Base-by-base conservation (phyloP, 2,113 vertebrate species). In the Laterallus jamaicensis region DNA sequence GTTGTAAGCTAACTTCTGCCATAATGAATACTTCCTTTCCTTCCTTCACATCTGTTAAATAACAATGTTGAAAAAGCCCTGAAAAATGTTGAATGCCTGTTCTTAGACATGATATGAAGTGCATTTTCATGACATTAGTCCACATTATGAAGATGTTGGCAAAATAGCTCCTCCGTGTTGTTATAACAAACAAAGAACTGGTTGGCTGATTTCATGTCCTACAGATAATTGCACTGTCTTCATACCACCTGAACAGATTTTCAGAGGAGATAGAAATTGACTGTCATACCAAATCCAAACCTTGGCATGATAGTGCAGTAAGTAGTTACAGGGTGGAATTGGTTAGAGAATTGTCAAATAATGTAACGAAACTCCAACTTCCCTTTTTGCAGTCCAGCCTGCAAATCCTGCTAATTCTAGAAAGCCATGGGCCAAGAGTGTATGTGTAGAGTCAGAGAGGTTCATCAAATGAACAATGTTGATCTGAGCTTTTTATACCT, bases 141-240 rank as follows among this genome's bases (percentile, higher is more conserved):
- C 59, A 82, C 37, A 76, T 69, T 74, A 86, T 59, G 52, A 83
- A 97, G 96, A 54, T 77, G 85, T 80, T 94, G 81, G 73, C 93
- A 95, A 84, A 97, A 97, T 89, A 96, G 83, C 37, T 80, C n/a
- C 39, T 87, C 39, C 8, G 2, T 86, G 86, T 93, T 95, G 62
- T 94, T 86, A 93, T 63, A 92, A 91, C 75, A 96, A 97, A 95
- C 49, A 85, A 88, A 91, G 58, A 76, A 63, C 31, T 64, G 37
- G 28, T 49, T 90, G 81, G 11, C 22, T 84, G 73, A 69, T 89
- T 85, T 84, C 42, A 64, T 15, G 16, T 86, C 39, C 79, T 93
- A 49, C 88, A 96, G 78, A 89, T 71, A 82, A 69, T 80, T 68
- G 49, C 50, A 13, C 37, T 92, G 66, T 93, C 76, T 94, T 94